These are phyloP conservation scores for Chaetorhynchus papuensis DNA, from an alignment of 2,113 vertebrate species.

Conservation along the genomic window DNA sequence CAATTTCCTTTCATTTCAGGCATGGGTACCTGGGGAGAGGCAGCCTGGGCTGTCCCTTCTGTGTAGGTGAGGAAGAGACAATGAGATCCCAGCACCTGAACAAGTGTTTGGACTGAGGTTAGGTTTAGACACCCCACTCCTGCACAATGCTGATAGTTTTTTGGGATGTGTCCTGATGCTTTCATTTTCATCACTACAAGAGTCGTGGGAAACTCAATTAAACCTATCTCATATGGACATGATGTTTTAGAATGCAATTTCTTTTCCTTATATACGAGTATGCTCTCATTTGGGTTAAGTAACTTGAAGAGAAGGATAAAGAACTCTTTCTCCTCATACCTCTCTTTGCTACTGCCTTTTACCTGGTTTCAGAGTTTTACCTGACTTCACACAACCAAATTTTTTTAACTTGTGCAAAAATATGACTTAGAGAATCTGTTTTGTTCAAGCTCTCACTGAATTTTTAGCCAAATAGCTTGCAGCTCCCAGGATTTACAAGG, in stretches of 20 bases:
- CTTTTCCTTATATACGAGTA: rapidly evolving
- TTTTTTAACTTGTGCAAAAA: neutral
- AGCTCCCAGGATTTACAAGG: slow-evolving; percentile 36
- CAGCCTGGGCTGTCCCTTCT: neutral
- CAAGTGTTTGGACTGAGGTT: neutral
- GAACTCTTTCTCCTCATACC: neutral
- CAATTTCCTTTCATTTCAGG: neutral
- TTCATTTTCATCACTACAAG: neutral
- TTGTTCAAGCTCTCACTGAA: slow-evolving; percentile 42
- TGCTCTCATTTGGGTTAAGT: neutral
- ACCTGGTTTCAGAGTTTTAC: neutral
- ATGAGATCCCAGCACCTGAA: neutral
- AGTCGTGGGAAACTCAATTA: neutral
- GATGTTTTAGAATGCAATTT: neutral
- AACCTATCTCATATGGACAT: neutral
- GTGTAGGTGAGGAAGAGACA: neutral
- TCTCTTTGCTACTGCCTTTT: neutral
- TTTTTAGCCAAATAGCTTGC: slow-evolving; percentile 48
- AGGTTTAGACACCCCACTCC: neutral
- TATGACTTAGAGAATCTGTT: neutral
- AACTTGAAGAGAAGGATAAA: neutral
- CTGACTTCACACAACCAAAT: neutral
- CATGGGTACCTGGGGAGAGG: neutral
- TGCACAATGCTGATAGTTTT: neutral
- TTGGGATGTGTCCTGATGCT: neutral